Evolutionary conservation across 2,888 invertebrate species (phyloP), one percentile per base, ranked within the genome.

Genomic region (Sinopyrophorus schimmeli): DNA sequence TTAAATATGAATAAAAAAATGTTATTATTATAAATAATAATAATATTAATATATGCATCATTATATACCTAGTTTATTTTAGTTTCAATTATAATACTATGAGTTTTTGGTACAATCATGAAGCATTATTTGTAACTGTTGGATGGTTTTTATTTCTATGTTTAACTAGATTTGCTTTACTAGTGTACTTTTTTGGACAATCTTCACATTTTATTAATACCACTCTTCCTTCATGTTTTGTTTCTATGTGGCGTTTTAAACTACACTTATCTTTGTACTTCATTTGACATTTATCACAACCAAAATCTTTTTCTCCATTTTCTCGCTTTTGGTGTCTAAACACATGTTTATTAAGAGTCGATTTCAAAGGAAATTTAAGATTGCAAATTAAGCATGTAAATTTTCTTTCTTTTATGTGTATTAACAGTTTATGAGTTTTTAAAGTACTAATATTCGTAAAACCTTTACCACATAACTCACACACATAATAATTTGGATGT

Each of bases 301-400:
- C 28, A 46, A 57, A 62, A 15, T 56, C 57, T 41, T 62, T 59
- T 15, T 54, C 50, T 4, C 54, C 55, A 28, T 57, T 57, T 32
- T 59, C 54, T 15, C 53, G 32, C 7, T 60, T 62, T 17, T 57
- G 46, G 46, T 65, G 65, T 7, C 63, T 47, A 14, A 47, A 32
- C 4, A 65, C 42, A 46, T 67, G 67, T 44, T 67, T 67, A 3
- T 62, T 61, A 15, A 67, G 57, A 27, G 65, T 65, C 2, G 60
- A 56, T 35, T 66, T 66, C 10, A 66, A 47, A 21, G 66, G 61
- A 44, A 67, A 67, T 1, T 55, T 57, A 31, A 60, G 52, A 10
- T 58, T 54, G 47, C 67, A 67, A 31, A 64, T 60, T 11, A 59
- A 47, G 44, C 67, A 67, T 27, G 53, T 49, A 37, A 59, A 66